A percentile compares a stretch with the other conserved stretches of the same genome.
These are phyloP conservation scores for Columba janthina DNA, from an alignment of 2,113 vertebrate genomes.

Conservation along the genomic window DNA sequence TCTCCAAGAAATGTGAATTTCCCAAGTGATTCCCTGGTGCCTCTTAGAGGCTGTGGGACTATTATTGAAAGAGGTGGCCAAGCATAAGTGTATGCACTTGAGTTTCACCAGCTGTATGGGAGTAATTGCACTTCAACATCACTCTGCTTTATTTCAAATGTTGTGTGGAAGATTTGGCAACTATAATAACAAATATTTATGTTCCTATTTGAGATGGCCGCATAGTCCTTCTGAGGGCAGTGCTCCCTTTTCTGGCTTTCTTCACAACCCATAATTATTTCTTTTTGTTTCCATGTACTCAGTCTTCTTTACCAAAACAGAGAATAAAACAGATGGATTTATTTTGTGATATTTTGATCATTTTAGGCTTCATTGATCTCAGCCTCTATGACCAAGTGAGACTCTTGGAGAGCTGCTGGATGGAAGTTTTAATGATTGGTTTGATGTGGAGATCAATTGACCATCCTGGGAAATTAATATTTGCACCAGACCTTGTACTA, in stretches of 20 bases:
- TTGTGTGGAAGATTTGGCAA: neutral
- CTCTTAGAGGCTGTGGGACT: neutral
- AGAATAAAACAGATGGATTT: neutral
- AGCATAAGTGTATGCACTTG: neutral
- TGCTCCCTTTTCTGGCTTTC: neutral
- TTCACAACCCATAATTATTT: neutral
- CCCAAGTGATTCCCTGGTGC: neutral
- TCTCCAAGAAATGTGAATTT: neutral
- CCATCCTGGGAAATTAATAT: conserved; percentile 95
- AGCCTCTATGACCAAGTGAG: conserved; percentile 91
- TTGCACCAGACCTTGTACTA: conserved; percentile 92
- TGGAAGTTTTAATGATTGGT: conserved; percentile 97
- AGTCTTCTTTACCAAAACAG: neutral
- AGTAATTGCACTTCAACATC: neutral
- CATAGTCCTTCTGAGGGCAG: neutral
- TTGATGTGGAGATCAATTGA: conserved; percentile 97
- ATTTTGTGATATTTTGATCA: conserved; percentile 23
- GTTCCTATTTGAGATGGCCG: neutral
- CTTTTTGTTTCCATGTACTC: neutral
- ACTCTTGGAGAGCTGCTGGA: conserved; percentile 94
- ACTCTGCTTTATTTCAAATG: neutral
- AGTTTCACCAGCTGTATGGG: neutral
- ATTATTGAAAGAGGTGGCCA: neutral
- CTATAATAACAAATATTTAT: neutral
- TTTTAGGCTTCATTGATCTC: conserved; percentile 90